These are phyloP conservation scores for Polypterus senegalus DNA, from an alignment of 2,113 vertebrate species.

Conservation along the genomic window DNA sequence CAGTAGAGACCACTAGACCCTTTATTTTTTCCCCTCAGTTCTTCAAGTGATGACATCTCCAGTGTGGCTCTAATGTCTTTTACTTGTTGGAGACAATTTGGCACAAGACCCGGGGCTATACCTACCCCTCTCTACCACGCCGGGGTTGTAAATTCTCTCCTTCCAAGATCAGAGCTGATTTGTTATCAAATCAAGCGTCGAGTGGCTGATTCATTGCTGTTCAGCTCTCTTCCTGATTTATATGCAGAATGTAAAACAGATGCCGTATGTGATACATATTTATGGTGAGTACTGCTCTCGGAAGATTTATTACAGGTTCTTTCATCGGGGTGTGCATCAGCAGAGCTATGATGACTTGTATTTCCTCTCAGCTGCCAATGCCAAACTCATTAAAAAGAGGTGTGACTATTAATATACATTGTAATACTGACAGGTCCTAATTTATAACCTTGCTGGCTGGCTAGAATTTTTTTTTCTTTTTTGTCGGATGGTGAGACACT, in stretches of 20 bases:
- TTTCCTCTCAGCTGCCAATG: slow-evolving; percentile 99
- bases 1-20: too few relatives aligned
- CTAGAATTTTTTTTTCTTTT: slow-evolving; percentile 42
- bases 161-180: slow-evolving; percentile 97
- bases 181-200: slow-evolving; percentile 99
- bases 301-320: slow-evolving; percentile 98
- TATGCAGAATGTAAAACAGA: slow-evolving; percentile 99
- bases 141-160: slow-evolving; percentile 89
- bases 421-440: slow-evolving; percentile 98
- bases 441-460: slow-evolving; percentile 88
- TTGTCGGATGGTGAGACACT: neutral
- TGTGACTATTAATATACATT: slow-evolving; percentile 99
- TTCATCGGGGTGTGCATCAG: slow-evolving; percentile 94
- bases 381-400: slow-evolving; percentile 99
- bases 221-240: slow-evolving; percentile 95
- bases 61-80: slow-evolving; percentile 8
- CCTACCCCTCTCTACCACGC: slow-evolving; percentile 13
- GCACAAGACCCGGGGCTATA: slow-evolving; percentile 62
- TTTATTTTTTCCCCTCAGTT: too few relatives aligned
- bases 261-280: slow-evolving; percentile 99
- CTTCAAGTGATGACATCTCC: slow-evolving; percentile 8
- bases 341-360: slow-evolving; percentile 97
- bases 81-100: slow-evolving; percentile 53
- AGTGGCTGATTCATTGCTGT: slow-evolving; percentile 98
- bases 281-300: slow-evolving; percentile 97